These are phyloP conservation scores for Eilema sororculum DNA, from an alignment of 2,888 invertebrate genomes.

Conservation along the genomic window DNA sequence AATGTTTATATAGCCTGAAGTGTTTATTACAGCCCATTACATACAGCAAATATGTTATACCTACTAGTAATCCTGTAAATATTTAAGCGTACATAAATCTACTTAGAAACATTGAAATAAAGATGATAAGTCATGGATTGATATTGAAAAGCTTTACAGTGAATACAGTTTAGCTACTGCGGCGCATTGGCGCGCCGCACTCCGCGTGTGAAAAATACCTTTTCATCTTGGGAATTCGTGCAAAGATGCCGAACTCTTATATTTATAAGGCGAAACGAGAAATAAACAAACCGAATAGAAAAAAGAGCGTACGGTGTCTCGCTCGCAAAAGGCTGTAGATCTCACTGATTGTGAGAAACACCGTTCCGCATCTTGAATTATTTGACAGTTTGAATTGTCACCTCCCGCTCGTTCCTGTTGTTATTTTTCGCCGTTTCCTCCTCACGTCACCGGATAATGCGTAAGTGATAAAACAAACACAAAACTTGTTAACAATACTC, in stretches of 20 bases:
- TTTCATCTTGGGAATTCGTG: conserved; percentile 84
- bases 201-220: conserved; percentile 80
- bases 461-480: conserved; percentile 70
- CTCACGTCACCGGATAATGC: conserved; percentile 58
- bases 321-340: conserved; percentile 69
- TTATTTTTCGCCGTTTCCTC: conserved; percentile 67
- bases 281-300: conserved; percentile 83
- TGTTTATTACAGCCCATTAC: background rate
- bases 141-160: conserved; percentile 66
- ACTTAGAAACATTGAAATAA: conserved; percentile 29
- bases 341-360: conserved; percentile 84
- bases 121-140: conserved; percentile 59
- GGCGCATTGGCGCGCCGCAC: conserved; percentile 60
- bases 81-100: background rate
- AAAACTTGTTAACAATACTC: conserved; percentile 63
- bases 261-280: conserved; percentile 81
- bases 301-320: conserved; percentile 65
- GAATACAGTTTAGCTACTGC: conserved; percentile 64
- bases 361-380: conserved; percentile 80
- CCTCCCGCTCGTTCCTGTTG: conserved; percentile 67
- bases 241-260: conserved; percentile 81
- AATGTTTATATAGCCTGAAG: background rate
- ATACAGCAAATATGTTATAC: background rate
- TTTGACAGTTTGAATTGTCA: conserved; percentile 83
- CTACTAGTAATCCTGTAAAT: background rate